Conservation (phyloP, 2,113 vertebrate species). For the Agapornis roseicollis region DNA sequence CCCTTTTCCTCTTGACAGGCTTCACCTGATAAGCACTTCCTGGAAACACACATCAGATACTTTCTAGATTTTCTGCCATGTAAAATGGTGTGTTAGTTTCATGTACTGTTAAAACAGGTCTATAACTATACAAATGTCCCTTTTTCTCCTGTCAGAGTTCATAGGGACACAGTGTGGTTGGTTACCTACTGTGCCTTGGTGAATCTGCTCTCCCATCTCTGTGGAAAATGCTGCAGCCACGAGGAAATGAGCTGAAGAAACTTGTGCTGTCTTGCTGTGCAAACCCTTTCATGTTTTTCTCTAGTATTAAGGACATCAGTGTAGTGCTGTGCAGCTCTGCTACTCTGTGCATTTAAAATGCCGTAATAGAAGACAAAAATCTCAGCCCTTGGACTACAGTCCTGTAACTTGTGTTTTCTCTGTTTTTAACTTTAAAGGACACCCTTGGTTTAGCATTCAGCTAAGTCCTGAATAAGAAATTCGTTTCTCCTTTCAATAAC, state of each 20-base stretch:
- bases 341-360: background rate
- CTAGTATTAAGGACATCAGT: background rate
- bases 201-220: background rate
- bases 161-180: fast-evolving
- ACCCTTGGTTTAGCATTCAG: background rate
- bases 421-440: background rate
- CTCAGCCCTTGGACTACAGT: background rate
- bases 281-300: background rate
- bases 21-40: background rate
- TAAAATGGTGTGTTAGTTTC: background rate
- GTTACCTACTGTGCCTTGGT: background rate
- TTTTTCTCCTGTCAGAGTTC: background rate
- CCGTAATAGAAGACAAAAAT: background rate
- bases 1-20: background rate
- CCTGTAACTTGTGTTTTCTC: background rate
- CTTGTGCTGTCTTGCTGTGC: background rate
- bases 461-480: background rate
- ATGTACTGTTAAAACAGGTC: background rate
- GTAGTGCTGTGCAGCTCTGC: background rate
- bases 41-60: background rate
- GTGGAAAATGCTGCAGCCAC: background rate
- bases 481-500: background rate
- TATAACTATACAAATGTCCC: background rate
- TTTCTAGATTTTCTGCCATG: background rate
- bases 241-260: background rate